Percentiles rank a stretch among this genome's conserved stretches.
Evolutionary conservation across 2,113 vertebrate species (phyloP).

Genomic region (Erythrocercus mccallii): DNA sequence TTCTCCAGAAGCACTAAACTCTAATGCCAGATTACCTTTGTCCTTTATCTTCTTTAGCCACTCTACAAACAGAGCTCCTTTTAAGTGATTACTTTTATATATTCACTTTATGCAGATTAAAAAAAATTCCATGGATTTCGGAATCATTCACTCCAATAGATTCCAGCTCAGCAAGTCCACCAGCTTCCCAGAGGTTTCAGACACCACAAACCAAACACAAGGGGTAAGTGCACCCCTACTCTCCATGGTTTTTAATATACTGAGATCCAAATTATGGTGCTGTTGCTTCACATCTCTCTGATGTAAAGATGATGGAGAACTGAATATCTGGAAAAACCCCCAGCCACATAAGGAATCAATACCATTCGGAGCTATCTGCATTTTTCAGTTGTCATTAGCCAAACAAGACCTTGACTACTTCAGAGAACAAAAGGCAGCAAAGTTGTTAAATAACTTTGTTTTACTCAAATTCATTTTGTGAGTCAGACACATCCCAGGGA

Average conservation of each 20-base stretch:
- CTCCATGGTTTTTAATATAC: background rate
- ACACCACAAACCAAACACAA: background rate
- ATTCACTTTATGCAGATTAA: background rate
- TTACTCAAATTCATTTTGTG: background rate
- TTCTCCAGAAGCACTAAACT: background rate
- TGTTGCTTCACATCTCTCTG: background rate
- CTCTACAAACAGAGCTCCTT: background rate
- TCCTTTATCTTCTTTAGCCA: background rate
- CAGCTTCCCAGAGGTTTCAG: background rate
- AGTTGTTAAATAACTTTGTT: background rate
- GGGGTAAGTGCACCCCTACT: background rate
- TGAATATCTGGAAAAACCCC: background rate
- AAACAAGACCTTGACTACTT: background rate
- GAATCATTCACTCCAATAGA: background rate
- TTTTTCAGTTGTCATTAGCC: background rate
- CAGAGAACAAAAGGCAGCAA: background rate
- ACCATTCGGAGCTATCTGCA: background rate
- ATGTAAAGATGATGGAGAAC: background rate
- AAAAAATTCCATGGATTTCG: background rate
- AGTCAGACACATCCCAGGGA: background rate
- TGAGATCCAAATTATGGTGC: background rate
- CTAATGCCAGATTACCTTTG: background rate
- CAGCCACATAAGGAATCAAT: background rate
- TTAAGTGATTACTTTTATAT: background rate
- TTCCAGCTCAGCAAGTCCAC: background rate